These are phyloP conservation scores for Holothuria glaberrima DNA, from an alignment of 35 echinoderm and acorn worm genomes.

Conservation along the genomic window DNA sequence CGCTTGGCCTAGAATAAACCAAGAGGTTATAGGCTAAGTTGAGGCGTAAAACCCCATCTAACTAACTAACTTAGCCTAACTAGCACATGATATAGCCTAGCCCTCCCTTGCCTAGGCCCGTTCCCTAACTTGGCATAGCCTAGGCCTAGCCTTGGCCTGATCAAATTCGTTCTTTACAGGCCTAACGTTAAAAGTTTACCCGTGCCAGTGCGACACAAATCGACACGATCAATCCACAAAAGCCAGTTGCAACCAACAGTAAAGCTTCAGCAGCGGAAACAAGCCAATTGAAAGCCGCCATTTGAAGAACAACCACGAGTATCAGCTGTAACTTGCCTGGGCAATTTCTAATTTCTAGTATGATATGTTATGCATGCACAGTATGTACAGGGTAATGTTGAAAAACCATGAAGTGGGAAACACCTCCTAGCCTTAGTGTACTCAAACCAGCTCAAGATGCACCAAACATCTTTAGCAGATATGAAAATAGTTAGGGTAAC, in stretches of 20 bases:
- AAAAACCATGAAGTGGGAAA: too few relatives aligned
- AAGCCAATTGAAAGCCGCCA: conserved; percentile 30
- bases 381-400: too few relatives aligned
- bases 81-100: too few relatives aligned
- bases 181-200: not conserved
- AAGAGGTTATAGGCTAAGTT: not conserved
- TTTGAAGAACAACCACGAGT: too few relatives aligned
- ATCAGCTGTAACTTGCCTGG: too few relatives aligned
- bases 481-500: too few relatives aligned
- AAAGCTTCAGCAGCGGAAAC: conserved; percentile 32
- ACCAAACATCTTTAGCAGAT: too few relatives aligned
- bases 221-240: conserved; percentile 34
- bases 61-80: not conserved
- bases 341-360: too few relatives aligned
- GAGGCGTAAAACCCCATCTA: too few relatives aligned
- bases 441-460: too few relatives aligned
- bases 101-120: not conserved
- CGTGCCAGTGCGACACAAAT: conserved; percentile 31
- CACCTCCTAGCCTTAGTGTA: too few relatives aligned
- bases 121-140: not conserved
- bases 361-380: too few relatives aligned
- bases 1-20: not conserved
- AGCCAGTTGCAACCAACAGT: not conserved
- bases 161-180: not conserved
- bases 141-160: not conserved